Evolutionary conservation across 2,888 invertebrate species (phyloP), one percentile per base, ranked within the genome.

Genomic region (Noctuana brunneofusca): DNA sequence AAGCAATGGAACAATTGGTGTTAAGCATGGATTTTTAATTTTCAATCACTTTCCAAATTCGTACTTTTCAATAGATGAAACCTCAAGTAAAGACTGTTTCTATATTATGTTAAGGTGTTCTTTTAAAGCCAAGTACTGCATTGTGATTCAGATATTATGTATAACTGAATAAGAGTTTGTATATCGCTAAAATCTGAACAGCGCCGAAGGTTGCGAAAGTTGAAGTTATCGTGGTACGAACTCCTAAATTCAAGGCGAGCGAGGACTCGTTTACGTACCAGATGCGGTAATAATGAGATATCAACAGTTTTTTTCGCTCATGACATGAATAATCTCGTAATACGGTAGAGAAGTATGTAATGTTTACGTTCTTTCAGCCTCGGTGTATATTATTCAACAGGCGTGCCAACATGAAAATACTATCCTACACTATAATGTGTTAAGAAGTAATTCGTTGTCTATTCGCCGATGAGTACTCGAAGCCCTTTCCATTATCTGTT

Each of bases 241-340:
- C 60, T 35, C 60, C 60, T 53, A 59, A 59, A 35, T 53, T 53
- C 59, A 59, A 59, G 59, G 59, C 53, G 53, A 59, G 35, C 59
- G 59, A 59, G 59, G 59, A 59, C 59, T 22, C 30, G 53, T 59
- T 59, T 43, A 58, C 58, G 50, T 32, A 35, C 53, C 22, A 59
- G 53, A 59, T 53, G 52, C 46, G 52, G 59, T 53, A 59, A 59
- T 59, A 53, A 30, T 41, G 46, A 53, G 46, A 59, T 53, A 58
- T 18, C 53, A 46, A 53, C 24, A 55, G 50, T 30, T 55, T 54
- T 38, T 54, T 22, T 20, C n/a, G 9, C 8, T 24, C 24, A 14
- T 49, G 24, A 24, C 22, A 27, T 49, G 24, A 49, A 49, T 27
- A 49, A 24, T 24, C 24, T 49, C 41, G 14, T 24, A 49, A 49